Evolutionary conservation across 1,140 invertebrate genomes (phyloP).

Genomic region (Acromyrmex heyeri): DNA sequence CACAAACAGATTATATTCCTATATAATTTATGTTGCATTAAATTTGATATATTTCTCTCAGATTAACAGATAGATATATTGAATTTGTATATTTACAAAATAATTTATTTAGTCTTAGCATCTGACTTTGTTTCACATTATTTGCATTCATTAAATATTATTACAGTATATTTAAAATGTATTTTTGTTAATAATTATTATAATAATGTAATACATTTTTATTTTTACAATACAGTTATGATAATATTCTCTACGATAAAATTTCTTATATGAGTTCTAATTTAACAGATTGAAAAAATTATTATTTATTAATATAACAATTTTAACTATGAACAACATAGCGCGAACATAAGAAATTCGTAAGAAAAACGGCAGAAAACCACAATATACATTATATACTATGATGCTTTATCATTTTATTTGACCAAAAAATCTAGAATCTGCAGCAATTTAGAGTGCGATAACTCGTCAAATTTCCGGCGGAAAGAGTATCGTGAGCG

Average conservation of each 20-base stretch:
- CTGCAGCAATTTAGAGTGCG: conserved; percentile 11
- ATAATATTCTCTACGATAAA: neutral
- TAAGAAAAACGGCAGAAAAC: neutral
- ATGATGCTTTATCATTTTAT: neutral
- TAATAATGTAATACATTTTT: too few species aligned
- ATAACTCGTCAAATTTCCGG: conserved; percentile 34
- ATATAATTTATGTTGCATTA: neutral
- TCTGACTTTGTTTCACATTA: neutral
- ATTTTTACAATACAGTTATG: neutral
- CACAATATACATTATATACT: neutral
- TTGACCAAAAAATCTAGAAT: neutral
- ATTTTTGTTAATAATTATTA: conserved; percentile 6
- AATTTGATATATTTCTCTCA: conserved; percentile 1
- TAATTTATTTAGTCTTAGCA: neutral
- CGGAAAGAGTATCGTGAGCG: conserved; percentile 7
- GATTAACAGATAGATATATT: neutral
- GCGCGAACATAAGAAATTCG: neutral
- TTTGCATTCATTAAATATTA: conserved; percentile 20
- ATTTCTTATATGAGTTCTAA: neutral
- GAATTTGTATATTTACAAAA: conserved; percentile 10
- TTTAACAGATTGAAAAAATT: neutral
- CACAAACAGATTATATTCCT: neutral
- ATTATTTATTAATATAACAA: neutral
- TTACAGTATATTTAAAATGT: neutral
- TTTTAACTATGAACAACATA: neutral